Base-by-base conservation (phyloP, 2,888 invertebrate genomes). In the Morpho helenor region DNA sequence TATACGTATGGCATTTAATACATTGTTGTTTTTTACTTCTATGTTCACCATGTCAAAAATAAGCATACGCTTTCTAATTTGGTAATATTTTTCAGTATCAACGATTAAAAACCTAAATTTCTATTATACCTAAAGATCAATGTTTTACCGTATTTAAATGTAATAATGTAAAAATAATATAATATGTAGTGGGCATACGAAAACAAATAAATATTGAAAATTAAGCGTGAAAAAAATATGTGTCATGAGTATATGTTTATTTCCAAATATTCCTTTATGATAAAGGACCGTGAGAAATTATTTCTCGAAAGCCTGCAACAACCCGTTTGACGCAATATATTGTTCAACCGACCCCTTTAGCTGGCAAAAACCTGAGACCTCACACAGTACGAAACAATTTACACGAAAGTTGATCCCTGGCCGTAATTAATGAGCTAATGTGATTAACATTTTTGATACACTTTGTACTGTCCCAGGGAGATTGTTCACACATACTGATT, bases 281-380 rank as follows among this genome's bases (percentile, higher is more conserved):
- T 45, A 49, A 51, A 57, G 50, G 53, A 49, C 56, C 61, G 66
- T 67, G 67, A 63, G 65, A 67, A 64, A 56, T 50, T 52, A 53
- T 44, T 44, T 44, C 50, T 50, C 39, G 50, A 53, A 52, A 58
- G 57, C 59, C 41, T 57, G 22, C 54, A 49, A 47, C 49, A 56
- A 55, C 49, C 50, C 56, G 59, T 45, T 63, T 58, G 43, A 45
- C 44, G 47, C 54, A 51, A 57, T 55, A 56, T 63, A 48, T 56
- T 56, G 56, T 66, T 60, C 59, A 63, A 63, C 57, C 61, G 59
- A 53, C 54, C 60, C 66, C 43, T 65, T 63, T 51, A 59, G 62
- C 59, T 66, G 48, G 68, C 72, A 77, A 78, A 79, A 79, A 78
- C 60, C 61, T 51, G 57, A 62, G 78, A 78, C 80, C 79, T 68